A percentile compares a stretch with the other conserved stretches of the same genome.
phyloP scores from a whole-genome alignment of 1,140 invertebrate genomes.

The Trichonephila inaurata region DNA sequence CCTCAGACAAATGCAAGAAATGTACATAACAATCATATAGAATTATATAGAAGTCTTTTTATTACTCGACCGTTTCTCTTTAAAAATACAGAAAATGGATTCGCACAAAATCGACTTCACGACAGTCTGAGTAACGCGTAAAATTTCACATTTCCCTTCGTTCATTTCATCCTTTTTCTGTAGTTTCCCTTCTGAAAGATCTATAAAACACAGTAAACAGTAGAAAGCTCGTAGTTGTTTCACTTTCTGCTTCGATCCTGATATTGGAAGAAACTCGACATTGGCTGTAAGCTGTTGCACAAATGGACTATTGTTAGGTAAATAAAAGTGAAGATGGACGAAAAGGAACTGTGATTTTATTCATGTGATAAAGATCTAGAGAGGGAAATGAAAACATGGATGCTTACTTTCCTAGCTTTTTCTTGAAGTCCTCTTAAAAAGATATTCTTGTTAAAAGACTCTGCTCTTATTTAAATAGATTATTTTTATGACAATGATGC shows the following conservation, averaged over 20 bases:
- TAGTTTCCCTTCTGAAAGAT: neutral
- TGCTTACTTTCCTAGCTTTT: neutral
- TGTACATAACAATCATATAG: neutral
- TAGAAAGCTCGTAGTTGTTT: neutral
- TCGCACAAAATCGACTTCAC: slow-evolving; percentile 15
- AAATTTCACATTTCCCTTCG: neutral
- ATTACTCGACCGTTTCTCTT: neutral
- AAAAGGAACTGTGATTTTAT: neutral
- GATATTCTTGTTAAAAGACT: neutral
- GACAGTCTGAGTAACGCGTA: slow-evolving; percentile 13
- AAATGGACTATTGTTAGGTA: neutral
- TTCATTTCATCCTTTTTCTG: neutral
- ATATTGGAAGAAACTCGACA: neutral
- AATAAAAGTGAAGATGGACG: neutral
- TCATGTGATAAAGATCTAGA: neutral
- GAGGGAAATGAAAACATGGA: neutral
- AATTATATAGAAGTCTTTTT: neutral
- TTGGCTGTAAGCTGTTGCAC: neutral
- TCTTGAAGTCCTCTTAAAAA: neutral
- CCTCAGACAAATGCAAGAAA: neutral
- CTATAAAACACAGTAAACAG: slow-evolving; percentile 5
- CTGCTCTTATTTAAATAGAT: neutral
- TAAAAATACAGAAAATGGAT: neutral
- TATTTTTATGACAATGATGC: neutral
- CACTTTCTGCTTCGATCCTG: neutral